Conservation (phyloP, 2,113 vertebrate species). For the Toxotes chatareus region DNA sequence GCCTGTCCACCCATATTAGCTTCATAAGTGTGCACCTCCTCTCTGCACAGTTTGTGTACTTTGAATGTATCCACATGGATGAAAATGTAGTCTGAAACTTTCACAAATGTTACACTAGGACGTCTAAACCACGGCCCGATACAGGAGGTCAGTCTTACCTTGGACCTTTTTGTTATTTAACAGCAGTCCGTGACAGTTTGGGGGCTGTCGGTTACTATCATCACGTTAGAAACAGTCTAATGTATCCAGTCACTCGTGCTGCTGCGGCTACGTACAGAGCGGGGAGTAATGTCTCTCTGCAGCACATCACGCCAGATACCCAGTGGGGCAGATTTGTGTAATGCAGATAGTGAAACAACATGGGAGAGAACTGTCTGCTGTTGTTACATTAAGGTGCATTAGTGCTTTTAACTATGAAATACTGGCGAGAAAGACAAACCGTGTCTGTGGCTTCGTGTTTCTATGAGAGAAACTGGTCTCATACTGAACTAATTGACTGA, state of each 20-base stretch:
- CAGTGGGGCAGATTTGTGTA: slow-evolving; percentile 42
- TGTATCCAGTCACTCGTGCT: slow-evolving; percentile 16
- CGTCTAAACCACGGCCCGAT: not conserved
- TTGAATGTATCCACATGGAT: too few species aligned
- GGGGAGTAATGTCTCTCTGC: slow-evolving; percentile 39
- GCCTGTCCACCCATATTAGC: too few species aligned
- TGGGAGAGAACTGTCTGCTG: slow-evolving; percentile 22
- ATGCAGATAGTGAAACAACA: slow-evolving; percentile 20
- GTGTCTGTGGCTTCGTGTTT: not conserved
- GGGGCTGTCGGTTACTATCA: not conserved
- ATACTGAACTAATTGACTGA: slow-evolving; percentile 18
- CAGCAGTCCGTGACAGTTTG: slow-evolving; percentile 32
- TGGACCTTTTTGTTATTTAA: slow-evolving; percentile 15
- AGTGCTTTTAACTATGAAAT: slow-evolving; percentile 8
- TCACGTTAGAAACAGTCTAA: slow-evolving; percentile 12
- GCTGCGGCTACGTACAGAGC: slow-evolving; percentile 32
- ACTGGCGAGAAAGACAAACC: not conserved
- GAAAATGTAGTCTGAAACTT: not conserved
- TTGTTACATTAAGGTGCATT: slow-evolving; percentile 19
- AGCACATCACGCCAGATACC: slow-evolving; percentile 32
- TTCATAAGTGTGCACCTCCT: not conserved
- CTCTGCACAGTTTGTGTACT: not conserved
- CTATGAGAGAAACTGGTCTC: not conserved
- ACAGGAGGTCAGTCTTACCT: slow-evolving; percentile 19
- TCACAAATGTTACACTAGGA: not conserved